Evolutionary conservation across 2,888 invertebrate genomes (phyloP).

Genomic region (Microctonus brassicae): DNA sequence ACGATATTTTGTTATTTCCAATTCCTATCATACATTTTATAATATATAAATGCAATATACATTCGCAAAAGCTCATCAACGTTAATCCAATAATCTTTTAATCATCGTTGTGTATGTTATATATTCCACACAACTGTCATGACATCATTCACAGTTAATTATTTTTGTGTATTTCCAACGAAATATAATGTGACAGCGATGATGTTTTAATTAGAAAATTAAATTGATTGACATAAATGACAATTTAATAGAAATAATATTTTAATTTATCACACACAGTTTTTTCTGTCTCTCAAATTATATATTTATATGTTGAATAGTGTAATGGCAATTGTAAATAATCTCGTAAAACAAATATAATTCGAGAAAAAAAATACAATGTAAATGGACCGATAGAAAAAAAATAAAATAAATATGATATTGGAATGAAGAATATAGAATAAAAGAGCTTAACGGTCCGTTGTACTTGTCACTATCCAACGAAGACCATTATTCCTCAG

Average conservation of each 20-base stretch:
- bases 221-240: no score
- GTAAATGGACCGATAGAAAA: not conserved
- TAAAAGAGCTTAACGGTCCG: constrained; percentile 8
- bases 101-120: not conserved
- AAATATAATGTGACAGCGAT: no score
- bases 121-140: no score
- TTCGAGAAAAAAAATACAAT: not conserved
- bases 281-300: no score
- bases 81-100: not conserved
- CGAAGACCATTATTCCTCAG: not conserved
- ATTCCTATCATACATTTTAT: not conserved
- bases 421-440: not conserved
- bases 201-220: no score
- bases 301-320: no score
- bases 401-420: not conserved
- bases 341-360: not conserved
- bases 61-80: no score
- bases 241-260: no score
- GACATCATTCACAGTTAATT: not conserved
- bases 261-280: no score
- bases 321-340: not conserved
- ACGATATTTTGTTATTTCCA: not conserved
- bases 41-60: no score
- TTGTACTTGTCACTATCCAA: constrained; percentile 4
- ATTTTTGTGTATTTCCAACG: not conserved